Conservation (phyloP, 2,888 invertebrate genomes). For the Spisula solida region DNA sequence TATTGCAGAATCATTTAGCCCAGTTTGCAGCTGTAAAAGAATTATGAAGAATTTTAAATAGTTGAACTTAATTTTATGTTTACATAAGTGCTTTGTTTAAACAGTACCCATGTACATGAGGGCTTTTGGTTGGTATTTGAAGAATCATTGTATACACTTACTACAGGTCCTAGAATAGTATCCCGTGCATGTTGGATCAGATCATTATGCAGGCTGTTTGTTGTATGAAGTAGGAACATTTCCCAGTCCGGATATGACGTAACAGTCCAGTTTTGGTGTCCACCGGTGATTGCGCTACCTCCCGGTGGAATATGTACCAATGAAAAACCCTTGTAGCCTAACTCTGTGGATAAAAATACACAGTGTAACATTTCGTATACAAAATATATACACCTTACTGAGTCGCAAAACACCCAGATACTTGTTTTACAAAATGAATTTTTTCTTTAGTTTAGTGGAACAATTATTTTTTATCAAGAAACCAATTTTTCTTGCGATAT, state of each 20-base stretch:
- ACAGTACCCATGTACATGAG: no score
- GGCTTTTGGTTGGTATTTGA: no score
- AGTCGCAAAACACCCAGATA: neutral
- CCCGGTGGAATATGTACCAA: slow-evolving; percentile 52
- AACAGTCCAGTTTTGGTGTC: slow-evolving; percentile 47
- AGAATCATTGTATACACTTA: neutral
- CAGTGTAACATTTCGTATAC: neutral
- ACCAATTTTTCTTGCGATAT: no score
- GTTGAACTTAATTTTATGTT: no score
- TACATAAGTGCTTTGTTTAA: no score
- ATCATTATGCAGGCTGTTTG: slow-evolving; percentile 9
- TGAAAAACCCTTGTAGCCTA: slow-evolving; percentile 55
- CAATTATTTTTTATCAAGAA: no score
- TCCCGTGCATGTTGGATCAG: slow-evolving; percentile 41
- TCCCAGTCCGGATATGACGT: slow-evolving; percentile 58
- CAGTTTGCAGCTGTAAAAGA: no score
- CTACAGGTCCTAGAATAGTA: slow-evolving; percentile 26
- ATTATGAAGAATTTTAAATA: no score
- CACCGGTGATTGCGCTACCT: slow-evolving; percentile 9
- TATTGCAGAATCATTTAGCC: no score
- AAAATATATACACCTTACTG: neutral
- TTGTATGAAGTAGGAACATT: slow-evolving; percentile 46
- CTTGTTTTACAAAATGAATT: no score
- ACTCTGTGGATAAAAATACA: slow-evolving; percentile 31
- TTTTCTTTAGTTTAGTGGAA: no score